These are phyloP conservation scores for Hiodon tergisus DNA, from an alignment of 2,113 vertebrate species.

Conservation along the genomic window DNA sequence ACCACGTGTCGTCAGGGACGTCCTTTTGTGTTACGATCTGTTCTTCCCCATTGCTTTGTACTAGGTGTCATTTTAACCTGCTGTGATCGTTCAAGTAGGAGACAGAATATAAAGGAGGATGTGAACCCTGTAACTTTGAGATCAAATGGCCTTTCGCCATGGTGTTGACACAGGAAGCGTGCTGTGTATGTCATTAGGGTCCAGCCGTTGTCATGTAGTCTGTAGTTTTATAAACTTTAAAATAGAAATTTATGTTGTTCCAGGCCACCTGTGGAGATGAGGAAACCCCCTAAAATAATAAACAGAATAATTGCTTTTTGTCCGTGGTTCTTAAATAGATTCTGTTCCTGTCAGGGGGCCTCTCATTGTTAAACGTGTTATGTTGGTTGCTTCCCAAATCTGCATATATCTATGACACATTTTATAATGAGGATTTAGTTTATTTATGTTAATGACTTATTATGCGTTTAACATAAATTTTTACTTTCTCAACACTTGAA, in stretches of 20 bases:
- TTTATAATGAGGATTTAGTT: too few relatives aligned
- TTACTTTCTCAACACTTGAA: too few relatives aligned
- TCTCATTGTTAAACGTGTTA: constrained; percentile 51
- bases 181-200: constrained; percentile 36
- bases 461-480: too few relatives aligned
- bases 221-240: constrained; percentile 41
- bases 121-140: not conserved
- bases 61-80: not conserved
- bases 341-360: constrained; percentile 10
- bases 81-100: not conserved
- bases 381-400: constrained; percentile 23
- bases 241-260: constrained; percentile 35
- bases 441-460: too few relatives aligned
- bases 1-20: too few relatives aligned
- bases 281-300: constrained; percentile 54
- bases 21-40: too few relatives aligned
- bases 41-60: not conserved
- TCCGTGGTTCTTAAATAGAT: constrained; percentile 37
- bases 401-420: not conserved
- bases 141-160: too few relatives aligned
- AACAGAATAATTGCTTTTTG: constrained; percentile 37
- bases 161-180: constrained; percentile 24
- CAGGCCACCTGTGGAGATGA: constrained; percentile 54
- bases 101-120: not conserved
- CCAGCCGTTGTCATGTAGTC: constrained; percentile 40